Conservation (phyloP, 1,140 invertebrate species). For the Scaptomyza pallida region DNA sequence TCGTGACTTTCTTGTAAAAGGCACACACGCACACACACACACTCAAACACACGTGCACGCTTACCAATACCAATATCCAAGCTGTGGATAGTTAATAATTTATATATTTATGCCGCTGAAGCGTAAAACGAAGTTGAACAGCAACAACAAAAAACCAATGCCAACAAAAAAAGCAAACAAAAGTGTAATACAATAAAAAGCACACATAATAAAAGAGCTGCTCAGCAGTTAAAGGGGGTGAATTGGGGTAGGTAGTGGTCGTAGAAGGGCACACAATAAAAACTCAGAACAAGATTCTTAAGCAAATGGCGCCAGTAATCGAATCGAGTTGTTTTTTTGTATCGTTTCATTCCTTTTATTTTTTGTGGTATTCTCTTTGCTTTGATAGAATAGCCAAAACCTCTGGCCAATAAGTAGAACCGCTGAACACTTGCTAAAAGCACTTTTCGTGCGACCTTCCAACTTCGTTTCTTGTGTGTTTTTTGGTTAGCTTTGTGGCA, state of each 20-base stretch:
- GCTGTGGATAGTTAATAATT: conserved; percentile 76
- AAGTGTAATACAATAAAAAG: conserved; percentile 78
- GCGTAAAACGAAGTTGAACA: conserved; percentile 77
- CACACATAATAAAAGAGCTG: conserved; percentile 78
- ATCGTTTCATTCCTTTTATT: neutral
- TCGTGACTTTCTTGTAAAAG: conserved; percentile 10
- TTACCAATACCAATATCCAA: conserved; percentile 36
- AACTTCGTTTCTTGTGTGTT: conserved; percentile 42
- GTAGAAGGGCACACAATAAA: conserved; percentile 1
- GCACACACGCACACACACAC: conserved; percentile 24
- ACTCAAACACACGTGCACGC: conserved; percentile 12
- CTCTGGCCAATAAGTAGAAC: conserved; percentile 13
- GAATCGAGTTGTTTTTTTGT: conserved; percentile 53
- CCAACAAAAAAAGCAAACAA: conserved; percentile 70
- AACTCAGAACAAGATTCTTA: conserved; percentile 19
- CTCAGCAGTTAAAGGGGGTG: conserved; percentile 13
- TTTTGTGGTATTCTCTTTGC: neutral
- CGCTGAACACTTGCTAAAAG: conserved; percentile 29
- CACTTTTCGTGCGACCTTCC: conserved; percentile 32
- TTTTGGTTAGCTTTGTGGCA: conserved; percentile 1
- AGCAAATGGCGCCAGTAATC: conserved; percentile 66
- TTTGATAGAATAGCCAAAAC: conserved; percentile 11
- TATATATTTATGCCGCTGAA: conserved; percentile 81
- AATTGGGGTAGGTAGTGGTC: conserved; percentile 1
- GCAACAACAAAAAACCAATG: conserved; percentile 59